phyloP scores from a whole-genome alignment of 2,888 invertebrate genomes.

The Thymelicus acteon region DNA sequence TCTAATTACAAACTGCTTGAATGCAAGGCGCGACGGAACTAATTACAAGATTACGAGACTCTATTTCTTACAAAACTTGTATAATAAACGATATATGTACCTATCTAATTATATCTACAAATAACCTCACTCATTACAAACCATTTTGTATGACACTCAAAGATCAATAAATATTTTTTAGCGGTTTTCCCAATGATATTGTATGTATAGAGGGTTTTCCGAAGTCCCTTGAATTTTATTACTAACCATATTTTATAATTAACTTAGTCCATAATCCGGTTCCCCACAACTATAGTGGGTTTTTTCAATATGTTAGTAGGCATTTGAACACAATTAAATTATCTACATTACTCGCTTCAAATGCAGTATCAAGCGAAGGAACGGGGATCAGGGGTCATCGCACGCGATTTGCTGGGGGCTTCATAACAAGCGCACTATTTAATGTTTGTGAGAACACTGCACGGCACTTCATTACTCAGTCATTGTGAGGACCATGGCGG shows the following conservation, averaged over 20 bases:
- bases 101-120: no score
- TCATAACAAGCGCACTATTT: slow-evolving; percentile 52
- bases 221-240: no score
- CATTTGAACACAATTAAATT: slow-evolving; percentile 13
- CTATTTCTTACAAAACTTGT: slow-evolving; percentile 16
- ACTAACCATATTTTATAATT: no score
- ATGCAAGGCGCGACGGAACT: slow-evolving; percentile 34
- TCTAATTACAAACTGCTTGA: slow-evolving; percentile 23
- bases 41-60: slow-evolving; percentile 22
- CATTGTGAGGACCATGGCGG: slow-evolving; percentile 54
- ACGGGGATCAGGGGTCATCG: slow-evolving; percentile 60
- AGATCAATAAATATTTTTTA: no score
- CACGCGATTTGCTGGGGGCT: slow-evolving; percentile 61
- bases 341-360: slow-evolving; percentile 11
- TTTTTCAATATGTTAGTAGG: no score
- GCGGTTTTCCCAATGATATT: no score
- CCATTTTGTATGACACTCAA: no score
- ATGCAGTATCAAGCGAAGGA: slow-evolving; percentile 17
- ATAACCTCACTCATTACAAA: no score
- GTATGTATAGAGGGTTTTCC: no score
- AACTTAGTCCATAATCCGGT: no score
- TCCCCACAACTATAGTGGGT: no score
- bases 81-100: background rate
- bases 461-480: slow-evolving; percentile 48
- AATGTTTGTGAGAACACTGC: slow-evolving; percentile 48